These are phyloP conservation scores for Hyposoter didymator DNA, from an alignment of 2,888 invertebrate species.

Conservation along the genomic window DNA sequence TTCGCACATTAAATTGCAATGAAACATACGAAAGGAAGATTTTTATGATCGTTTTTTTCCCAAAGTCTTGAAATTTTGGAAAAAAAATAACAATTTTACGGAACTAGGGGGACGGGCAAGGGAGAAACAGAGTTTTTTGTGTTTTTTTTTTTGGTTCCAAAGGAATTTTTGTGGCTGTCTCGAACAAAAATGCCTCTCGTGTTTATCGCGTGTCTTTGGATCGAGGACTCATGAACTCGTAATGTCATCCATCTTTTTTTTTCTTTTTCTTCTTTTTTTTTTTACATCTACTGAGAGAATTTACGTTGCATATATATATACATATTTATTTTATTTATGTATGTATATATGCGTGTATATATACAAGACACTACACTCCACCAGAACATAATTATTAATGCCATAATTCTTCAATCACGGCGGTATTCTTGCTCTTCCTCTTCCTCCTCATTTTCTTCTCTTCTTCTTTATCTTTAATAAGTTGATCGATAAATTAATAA, in stretches of 20 bases:
- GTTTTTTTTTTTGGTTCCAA: neutral
- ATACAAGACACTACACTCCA: slow-evolving; percentile 84
- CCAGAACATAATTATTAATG: slow-evolving; percentile 82
- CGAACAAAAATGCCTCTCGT: slow-evolving; percentile 52
- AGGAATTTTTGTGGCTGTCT: slow-evolving; percentile 3
- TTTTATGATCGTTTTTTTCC: slow-evolving; percentile 4
- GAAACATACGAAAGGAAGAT: slow-evolving; percentile 40
- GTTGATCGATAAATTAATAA: slow-evolving; percentile 70
- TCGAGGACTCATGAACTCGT: slow-evolving; percentile 48
- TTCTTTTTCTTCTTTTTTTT: neutral
- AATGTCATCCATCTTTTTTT: slow-evolving; percentile 54
- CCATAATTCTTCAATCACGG: slow-evolving; percentile 79
- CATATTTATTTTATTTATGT: slow-evolving; percentile 49
- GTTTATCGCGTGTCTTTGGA: slow-evolving; percentile 40
- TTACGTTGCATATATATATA: slow-evolving; percentile 55
- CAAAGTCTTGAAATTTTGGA: slow-evolving; percentile 26
- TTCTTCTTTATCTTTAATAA: slow-evolving; percentile 60
- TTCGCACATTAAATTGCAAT: slow-evolving; percentile 23
- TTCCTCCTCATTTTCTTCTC: slow-evolving; percentile 8
- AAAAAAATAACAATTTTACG: slow-evolving; percentile 3
- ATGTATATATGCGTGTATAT: slow-evolving; percentile 79
- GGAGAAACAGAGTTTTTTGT: neutral
- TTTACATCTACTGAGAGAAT: slow-evolving; percentile 65
- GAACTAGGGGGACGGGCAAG: neutral
- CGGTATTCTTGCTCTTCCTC: slow-evolving; percentile 74